Percentiles rank a stretch among this genome's conserved stretches.
Conservation (phyloP, 2,113 vertebrate genomes). For the Aptenodytes patagonicus region DNA sequence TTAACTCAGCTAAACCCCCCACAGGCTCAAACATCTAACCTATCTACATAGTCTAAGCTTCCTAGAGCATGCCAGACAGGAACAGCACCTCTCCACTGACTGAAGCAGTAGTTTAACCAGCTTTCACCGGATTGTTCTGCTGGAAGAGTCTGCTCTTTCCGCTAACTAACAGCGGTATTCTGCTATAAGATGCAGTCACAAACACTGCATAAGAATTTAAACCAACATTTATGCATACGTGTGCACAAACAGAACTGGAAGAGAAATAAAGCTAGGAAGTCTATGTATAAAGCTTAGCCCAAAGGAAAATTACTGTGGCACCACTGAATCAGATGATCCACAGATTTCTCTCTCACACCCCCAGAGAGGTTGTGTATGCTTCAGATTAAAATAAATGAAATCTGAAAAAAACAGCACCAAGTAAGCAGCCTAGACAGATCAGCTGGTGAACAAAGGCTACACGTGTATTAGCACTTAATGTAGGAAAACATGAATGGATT, state of each 20-base stretch:
- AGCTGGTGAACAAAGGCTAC: not conserved
- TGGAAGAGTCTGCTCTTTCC: not conserved
- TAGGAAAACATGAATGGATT: not conserved
- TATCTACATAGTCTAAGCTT: not conserved
- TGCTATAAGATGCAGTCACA: not conserved
- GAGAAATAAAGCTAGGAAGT: not conserved
- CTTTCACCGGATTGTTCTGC: not conserved
- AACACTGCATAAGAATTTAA: not conserved
- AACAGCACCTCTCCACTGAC: not conserved
- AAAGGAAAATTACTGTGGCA: not conserved
- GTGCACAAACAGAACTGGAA: not conserved
- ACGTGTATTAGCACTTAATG: not conserved
- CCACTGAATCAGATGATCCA: not conserved
- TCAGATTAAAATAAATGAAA: not conserved
- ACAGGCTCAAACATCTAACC: not conserved
- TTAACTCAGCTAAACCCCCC: not conserved
- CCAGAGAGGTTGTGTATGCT: not conserved
- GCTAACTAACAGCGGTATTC: not conserved
- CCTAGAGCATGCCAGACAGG: not conserved
- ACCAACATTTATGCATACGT: not conserved
- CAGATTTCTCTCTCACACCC: not conserved
- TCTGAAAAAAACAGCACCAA: not conserved
- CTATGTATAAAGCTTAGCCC: not conserved
- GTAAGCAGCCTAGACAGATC: not conserved
- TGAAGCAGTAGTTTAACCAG: not conserved